phyloP scores from a whole-genome alignment of 23 tunicate genomes.

The Halocynthia aurantium region DNA sequence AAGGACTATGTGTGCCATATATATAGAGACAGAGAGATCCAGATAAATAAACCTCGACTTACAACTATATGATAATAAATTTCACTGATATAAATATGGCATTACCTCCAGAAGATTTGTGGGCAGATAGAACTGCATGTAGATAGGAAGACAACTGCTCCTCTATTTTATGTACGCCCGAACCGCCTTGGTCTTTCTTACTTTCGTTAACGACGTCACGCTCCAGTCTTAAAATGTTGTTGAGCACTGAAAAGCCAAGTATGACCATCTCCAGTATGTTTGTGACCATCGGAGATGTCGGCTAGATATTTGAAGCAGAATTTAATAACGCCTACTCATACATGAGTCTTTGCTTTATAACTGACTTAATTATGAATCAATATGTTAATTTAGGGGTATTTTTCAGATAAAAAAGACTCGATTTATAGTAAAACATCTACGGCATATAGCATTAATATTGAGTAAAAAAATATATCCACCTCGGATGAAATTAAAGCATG shows the following conservation, averaged over 20 bases:
- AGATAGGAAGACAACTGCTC: neutral
- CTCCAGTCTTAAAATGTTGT: slow-evolving; percentile 58
- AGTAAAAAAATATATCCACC: slow-evolving; percentile 17
- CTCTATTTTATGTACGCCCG: neutral
- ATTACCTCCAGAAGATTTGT: slow-evolving; percentile 3
- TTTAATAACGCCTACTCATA: too few species aligned
- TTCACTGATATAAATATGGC: too few species aligned
- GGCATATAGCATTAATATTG: neutral
- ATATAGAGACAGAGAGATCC: neutral
- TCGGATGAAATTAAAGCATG: slow-evolving; percentile 51
- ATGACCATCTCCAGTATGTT: slow-evolving; percentile 37
- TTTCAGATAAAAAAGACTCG: too few species aligned
- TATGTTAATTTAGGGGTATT: too few species aligned
- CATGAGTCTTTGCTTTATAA: too few species aligned
- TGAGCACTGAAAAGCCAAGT: slow-evolving; percentile 65
- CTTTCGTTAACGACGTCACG: slow-evolving; percentile 6
- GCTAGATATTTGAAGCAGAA: slow-evolving; percentile 20
- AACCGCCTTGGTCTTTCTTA: neutral
- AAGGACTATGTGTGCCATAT: too few species aligned
- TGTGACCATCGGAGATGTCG: slow-evolving; percentile 26
- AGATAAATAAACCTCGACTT: neutral
- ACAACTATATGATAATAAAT: neutral
- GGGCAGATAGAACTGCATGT: slow-evolving; percentile 1
- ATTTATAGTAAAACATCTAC: neutral
- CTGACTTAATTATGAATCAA: too few species aligned